Conservation (phyloP, 2,113 vertebrate species). For the Zosterops japonicus region DNA sequence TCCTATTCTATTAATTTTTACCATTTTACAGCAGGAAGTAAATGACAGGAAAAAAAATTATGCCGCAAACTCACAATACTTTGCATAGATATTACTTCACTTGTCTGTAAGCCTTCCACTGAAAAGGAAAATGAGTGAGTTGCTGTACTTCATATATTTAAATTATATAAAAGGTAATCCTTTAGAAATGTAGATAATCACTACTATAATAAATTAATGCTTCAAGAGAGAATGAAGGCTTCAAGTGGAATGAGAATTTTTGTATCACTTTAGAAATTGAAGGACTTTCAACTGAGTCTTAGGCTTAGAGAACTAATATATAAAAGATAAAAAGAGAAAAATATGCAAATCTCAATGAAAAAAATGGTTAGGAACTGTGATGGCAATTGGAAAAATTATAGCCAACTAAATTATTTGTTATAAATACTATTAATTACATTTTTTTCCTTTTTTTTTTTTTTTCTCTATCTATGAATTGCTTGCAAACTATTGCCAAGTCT, state of each 20-base stretch:
- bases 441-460: background rate
- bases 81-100: background rate
- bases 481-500: constrained; percentile 18
- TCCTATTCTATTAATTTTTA: background rate
- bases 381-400: background rate
- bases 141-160: background rate
- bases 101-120: background rate
- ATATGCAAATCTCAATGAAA: background rate
- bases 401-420: constrained; percentile 6
- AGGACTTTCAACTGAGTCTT: background rate
- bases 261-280: background rate
- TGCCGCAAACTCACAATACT: background rate
- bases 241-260: background rate
- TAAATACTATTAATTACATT: constrained; percentile 41
- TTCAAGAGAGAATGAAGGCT: background rate
- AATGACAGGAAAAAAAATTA: background rate
- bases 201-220: background rate
- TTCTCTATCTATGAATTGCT: background rate
- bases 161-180: background rate
- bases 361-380: background rate
- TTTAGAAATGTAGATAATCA: background rate
- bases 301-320: background rate
- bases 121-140: background rate
- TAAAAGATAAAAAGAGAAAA: background rate
- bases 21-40: background rate